These are phyloP conservation scores for Polypedilum pembai DNA, from an alignment of 1,140 invertebrate species.

Conservation along the genomic window DNA sequence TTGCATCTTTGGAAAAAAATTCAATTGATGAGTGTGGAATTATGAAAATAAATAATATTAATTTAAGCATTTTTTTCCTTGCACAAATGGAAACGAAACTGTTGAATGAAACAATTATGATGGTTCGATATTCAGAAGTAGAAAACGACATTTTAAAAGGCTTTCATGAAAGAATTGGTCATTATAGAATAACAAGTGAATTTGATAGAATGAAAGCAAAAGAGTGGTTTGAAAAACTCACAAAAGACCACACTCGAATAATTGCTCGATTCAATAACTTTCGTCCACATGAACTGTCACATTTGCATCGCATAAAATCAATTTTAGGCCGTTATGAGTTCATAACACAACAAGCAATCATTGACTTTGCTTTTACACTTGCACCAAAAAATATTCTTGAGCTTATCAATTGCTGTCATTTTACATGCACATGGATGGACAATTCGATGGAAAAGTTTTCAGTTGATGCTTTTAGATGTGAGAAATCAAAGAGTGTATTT, in stretches of 20 bases:
- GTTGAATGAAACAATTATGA: not conserved
- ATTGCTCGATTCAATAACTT: not conserved
- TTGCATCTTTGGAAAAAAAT: not conserved
- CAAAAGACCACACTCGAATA: not conserved
- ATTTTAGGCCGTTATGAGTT: not conserved
- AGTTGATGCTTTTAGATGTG: not conserved
- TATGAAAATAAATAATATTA: not conserved
- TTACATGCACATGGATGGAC: not conserved
- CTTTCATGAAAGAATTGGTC: not conserved
- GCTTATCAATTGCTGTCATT: not conserved
- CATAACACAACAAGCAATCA: not conserved
- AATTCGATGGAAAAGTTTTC: not conserved
- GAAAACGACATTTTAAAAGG: not conserved
- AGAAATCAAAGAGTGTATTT: not conserved
- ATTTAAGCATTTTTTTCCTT: not conserved
- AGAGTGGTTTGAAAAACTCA: not conserved
- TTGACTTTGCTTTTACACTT: slow-evolving; percentile 2
- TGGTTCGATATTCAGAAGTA: not conserved
- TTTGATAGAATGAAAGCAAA: not conserved
- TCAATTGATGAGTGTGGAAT: slow-evolving; percentile 8
- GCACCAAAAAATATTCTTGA: not conserved
- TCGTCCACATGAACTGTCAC: not conserved
- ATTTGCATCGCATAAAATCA: slow-evolving; percentile 4
- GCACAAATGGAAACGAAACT: slow-evolving; percentile 3
- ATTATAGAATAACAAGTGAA: slow-evolving; percentile 14